Percentiles rank a stretch among this genome's conserved stretches.
Evolutionary conservation across 2,888 invertebrate genomes (phyloP).

Genomic region (Andrena trimmerana): DNA sequence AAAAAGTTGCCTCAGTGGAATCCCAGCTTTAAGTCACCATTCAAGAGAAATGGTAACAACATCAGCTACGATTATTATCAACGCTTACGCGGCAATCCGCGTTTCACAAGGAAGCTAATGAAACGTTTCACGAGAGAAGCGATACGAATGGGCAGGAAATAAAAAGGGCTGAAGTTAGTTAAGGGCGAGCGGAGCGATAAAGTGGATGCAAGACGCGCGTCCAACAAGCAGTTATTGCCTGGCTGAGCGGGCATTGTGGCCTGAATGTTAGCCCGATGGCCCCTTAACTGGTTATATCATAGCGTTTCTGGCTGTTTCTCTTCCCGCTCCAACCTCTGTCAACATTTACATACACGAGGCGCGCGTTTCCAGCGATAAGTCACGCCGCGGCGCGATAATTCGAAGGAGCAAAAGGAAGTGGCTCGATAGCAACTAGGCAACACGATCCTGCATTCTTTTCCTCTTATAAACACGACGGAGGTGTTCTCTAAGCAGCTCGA

Average conservation of each 20-base stretch:
- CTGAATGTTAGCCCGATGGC: constrained; percentile 64
- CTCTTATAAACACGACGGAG: background rate
- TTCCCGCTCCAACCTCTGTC: constrained; percentile 55
- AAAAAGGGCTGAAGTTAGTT: constrained; percentile 19
- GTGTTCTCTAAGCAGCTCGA: background rate
- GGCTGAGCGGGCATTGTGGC: constrained; percentile 48
- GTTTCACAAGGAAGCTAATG: constrained; percentile 1
- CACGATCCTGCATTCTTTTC: background rate
- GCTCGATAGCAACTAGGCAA: background rate
- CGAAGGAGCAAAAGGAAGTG: constrained; percentile 22
- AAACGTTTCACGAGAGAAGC: constrained; percentile 1
- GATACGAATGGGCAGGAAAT: background rate
- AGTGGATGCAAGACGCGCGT: constrained; percentile 32
- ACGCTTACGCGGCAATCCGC: constrained; percentile 13
- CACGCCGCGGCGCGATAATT: constrained; percentile 44
- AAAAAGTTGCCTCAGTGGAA: no score
- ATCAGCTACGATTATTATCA: background rate
- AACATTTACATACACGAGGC: constrained; percentile 58
- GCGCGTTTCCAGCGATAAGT: constrained; percentile 60
- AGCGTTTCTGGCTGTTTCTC: constrained; percentile 63
- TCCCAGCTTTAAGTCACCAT: no score
- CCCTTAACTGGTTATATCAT: constrained; percentile 72
- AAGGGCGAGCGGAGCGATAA: constrained; percentile 29
- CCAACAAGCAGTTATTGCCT: constrained; percentile 42
- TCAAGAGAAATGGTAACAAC: background rate